phyloP scores from a whole-genome alignment of 2,797 vertebrate species.

The Bryconaethiops microstoma region DNA sequence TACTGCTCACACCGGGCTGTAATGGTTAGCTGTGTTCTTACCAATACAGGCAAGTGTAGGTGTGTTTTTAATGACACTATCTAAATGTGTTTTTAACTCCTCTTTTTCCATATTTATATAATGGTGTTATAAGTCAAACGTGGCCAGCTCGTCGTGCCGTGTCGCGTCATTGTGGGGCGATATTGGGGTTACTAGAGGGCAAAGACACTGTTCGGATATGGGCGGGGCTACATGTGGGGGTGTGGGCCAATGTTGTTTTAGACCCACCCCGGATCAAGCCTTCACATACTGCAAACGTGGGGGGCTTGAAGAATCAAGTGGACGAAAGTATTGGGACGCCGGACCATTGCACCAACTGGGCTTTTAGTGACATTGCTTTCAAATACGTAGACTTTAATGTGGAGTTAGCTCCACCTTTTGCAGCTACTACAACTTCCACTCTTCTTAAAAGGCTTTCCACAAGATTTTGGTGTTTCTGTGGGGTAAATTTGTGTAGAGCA shows the following conservation, averaged over 20 bases:
- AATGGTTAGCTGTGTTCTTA: background rate
- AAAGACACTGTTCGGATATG: background rate
- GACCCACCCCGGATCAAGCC: background rate
- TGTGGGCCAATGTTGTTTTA: background rate
- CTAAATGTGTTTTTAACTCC: background rate
- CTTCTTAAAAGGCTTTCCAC: no score
- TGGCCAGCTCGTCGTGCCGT: constrained; percentile 14
- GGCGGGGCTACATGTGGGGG: constrained; percentile 19
- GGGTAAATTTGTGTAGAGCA: no score
- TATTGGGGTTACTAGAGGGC: constrained; percentile 61
- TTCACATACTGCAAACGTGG: background rate
- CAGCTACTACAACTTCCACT: no score
- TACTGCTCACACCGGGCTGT: background rate
- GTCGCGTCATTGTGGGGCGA: constrained; percentile 50
- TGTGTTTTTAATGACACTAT: background rate
- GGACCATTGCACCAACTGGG: no score
- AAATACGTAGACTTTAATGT: no score
- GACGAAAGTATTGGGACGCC: no score
- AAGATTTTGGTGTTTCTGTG: no score
- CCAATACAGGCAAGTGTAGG: background rate
- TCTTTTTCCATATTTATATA: background rate
- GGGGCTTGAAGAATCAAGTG: no score
- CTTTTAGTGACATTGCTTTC: no score
- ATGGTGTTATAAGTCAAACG: background rate
- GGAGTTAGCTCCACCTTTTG: no score